Evolutionary conservation across 2,113 vertebrate species (phyloP), one percentile per base, ranked within the genome.

Genomic region (Trochalopteron elliotii): DNA sequence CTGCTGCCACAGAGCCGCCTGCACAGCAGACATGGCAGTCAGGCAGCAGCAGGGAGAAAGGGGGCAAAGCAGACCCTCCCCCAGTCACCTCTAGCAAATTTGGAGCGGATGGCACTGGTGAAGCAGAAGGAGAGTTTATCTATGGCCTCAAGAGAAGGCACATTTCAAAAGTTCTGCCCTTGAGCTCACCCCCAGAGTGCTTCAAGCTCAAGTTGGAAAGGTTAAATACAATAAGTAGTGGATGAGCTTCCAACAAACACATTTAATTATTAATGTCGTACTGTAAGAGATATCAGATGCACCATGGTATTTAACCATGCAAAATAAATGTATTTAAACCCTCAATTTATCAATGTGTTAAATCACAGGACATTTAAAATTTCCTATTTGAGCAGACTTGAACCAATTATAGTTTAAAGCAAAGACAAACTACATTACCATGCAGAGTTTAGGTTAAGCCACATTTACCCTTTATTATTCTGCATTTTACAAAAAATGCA

Each of bases 1-100:
- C 70, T 0, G 0, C 56, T 10, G 60, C 57, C 4, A 1, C 10
- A 2, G 4, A 31, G 70, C 35, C 1, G 1, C 11, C 37, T 14
- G 9, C 3, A 33, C 28, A 30, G 20, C 19, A 47, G 11, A 20
- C 0, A 2, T 21, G 24, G 69, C 33, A 79, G 59, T 3, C 5
- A 7, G 69, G 35, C 42, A 67, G 50, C 2, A 3, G 65, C 39
- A 12, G 28, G 22, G 45, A 52, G 17, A 14, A 44, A 68, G 63
- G 45, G 18, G 23, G 11, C 24, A 6, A 30, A 9, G 8, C 39
- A 44, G 28, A 47, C n/a, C 52, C 17, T 40, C 30, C 35, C 39
- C 33, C 47, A 22, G 15, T 2, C 33, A 60, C 27, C 27, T 63
- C 33, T 7, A 17, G 12, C 2, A 13, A 77, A 64, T 39, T 11